Evolutionary conservation across 2,113 vertebrate genomes (phyloP).

Genomic region (Channa argus): DNA sequence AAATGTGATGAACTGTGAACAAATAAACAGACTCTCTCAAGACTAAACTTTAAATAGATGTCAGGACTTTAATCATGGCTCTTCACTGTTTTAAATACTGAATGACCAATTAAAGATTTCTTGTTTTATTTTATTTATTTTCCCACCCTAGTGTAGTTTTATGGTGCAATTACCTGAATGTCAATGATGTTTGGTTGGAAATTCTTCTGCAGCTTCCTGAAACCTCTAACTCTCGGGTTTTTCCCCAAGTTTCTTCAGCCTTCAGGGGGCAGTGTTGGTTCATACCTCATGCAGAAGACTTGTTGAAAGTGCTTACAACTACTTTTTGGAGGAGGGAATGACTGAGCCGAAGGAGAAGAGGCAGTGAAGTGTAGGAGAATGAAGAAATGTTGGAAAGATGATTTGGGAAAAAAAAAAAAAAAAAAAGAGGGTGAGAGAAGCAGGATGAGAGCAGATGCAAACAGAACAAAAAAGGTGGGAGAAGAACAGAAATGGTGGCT

Average conservation of each 20-base stretch:
- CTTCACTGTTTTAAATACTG: not conserved
- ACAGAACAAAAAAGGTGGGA: conserved; percentile 61
- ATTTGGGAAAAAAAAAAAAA: not conserved
- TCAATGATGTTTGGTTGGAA: not conserved
- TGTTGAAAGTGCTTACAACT: conserved; percentile 61
- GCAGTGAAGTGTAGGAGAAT: conserved; percentile 61
- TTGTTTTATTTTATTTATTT: too few species aligned
- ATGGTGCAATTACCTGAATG: too few species aligned
- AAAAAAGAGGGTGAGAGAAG: conserved; percentile 43
- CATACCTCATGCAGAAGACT: conserved; percentile 53
- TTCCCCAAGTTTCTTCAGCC: conserved; percentile 35
- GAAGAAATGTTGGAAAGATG: conserved; percentile 41
- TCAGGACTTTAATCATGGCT: not conserved
- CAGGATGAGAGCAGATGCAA: conserved; percentile 51
- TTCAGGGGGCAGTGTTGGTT: conserved; percentile 83
- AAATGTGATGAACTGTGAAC: conserved; percentile 14
- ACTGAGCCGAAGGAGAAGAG: conserved; percentile 51
- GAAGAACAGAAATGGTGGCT: conserved; percentile 40
- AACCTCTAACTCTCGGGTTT: not conserved
- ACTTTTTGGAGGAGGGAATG: conserved; percentile 48
- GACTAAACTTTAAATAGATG: not conserved
- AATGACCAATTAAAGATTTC: too few species aligned
- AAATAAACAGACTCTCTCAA: too few species aligned
- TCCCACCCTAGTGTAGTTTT: too few species aligned
- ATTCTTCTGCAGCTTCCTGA: conserved; percentile 3